These are phyloP conservation scores for Halichoeres trimaculatus DNA, from an alignment of 2,113 vertebrate species.

Conservation along the genomic window DNA sequence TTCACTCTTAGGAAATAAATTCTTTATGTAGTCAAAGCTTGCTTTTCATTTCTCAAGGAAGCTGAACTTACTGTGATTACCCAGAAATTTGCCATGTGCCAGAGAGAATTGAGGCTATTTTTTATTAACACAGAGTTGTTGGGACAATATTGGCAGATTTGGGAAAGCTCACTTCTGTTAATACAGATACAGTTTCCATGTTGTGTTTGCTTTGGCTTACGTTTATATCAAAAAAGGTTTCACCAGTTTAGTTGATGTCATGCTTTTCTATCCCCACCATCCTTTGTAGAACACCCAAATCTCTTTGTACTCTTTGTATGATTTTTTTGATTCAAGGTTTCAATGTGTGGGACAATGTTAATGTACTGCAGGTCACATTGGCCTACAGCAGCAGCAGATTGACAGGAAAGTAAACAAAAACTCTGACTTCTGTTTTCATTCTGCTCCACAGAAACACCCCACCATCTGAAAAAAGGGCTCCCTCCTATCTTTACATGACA, in stretches of 20 bases:
- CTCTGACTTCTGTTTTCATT: slow-evolving; percentile 42
- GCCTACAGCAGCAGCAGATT: not conserved
- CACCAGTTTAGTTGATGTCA: not conserved
- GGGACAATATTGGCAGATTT: not conserved
- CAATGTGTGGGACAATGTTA: not conserved
- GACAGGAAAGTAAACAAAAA: slow-evolving; percentile 1
- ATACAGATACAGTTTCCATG: not conserved
- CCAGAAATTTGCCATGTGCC: not conserved
- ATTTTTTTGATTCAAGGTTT: slow-evolving; percentile 1
- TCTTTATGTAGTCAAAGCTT: slow-evolving; percentile 12
- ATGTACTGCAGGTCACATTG: not conserved
- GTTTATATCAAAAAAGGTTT: slow-evolving; percentile 7
- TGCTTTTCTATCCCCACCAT: not conserved
- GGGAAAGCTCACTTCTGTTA: not conserved
- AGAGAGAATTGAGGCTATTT: slow-evolving; percentile 31
- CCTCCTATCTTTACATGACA: slow-evolving; percentile 39
- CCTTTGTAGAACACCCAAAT: not conserved
- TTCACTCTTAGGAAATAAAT: not conserved
- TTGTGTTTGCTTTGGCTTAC: not conserved
- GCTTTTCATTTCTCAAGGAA: slow-evolving; percentile 23
- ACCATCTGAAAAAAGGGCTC: slow-evolving; percentile 25
- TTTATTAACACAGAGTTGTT: slow-evolving; percentile 1
- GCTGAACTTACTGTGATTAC: not conserved
- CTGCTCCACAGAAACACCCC: slow-evolving; percentile 52
- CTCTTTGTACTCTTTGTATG: not conserved